Percentiles rank a stretch among this genome's conserved stretches.
These are phyloP conservation scores for Neuroterus valhalla DNA, from an alignment of 1,140 invertebrate species.

Conservation along the genomic window DNA sequence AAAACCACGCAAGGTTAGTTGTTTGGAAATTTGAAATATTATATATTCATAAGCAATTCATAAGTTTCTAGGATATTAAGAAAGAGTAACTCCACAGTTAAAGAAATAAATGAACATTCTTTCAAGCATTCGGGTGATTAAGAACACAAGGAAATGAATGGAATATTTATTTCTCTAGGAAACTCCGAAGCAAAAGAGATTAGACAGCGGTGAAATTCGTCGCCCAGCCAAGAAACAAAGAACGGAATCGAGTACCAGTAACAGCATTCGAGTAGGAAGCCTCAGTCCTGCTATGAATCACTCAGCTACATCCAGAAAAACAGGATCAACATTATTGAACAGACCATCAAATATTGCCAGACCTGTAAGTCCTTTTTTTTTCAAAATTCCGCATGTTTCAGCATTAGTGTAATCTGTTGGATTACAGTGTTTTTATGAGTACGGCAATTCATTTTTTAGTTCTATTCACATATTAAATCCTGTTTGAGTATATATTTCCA, in stretches of 20 bases:
- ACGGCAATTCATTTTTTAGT: conserved; percentile 1
- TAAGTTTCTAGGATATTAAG: not conserved
- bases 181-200: conserved; percentile 68
- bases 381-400: conserved; percentile 8
- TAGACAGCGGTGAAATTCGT: conserved; percentile 56
- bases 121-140: not conserved
- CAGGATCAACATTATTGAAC: conserved; percentile 77
- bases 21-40: conserved; percentile 22
- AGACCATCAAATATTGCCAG: conserved; percentile 80
- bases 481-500: too few species aligned
- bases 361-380: conserved; percentile 78
- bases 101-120: not conserved
- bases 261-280: conserved; percentile 64
- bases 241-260: conserved; percentile 69
- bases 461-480: too few species aligned
- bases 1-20: conserved; percentile 71
- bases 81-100: too few species aligned
- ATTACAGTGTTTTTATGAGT: conserved; percentile 11
- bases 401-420: conserved; percentile 5
- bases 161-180: conserved; percentile 58
- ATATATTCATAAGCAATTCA: conserved; percentile 31
- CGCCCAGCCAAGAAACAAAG: conserved; percentile 69
- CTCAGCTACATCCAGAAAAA: conserved; percentile 77
- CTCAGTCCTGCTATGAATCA: conserved; percentile 74
- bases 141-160: not conserved